Percentiles rank a stretch among this genome's conserved stretches.
These are phyloP conservation scores for Scaptomyza reducta DNA, from an alignment of 2,888 invertebrate species.

Conservation along the genomic window DNA sequence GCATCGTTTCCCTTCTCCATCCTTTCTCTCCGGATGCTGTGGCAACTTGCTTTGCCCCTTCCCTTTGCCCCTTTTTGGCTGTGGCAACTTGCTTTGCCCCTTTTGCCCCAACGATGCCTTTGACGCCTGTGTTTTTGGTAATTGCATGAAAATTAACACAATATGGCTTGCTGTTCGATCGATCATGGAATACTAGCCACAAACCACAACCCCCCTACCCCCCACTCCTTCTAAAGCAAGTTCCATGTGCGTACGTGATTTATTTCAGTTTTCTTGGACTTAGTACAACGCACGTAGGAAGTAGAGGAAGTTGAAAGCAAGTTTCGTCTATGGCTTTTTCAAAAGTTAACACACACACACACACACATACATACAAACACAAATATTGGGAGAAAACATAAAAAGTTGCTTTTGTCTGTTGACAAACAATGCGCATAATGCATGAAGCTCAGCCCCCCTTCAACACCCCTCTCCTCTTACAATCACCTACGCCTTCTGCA, in stretches of 20 bases:
- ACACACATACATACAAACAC: conserved; percentile 14
- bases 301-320: conserved; percentile 16
- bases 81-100: conserved; percentile 22
- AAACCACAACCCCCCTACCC: no score
- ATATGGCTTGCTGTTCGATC: conserved; percentile 4
- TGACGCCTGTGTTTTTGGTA: conserved; percentile 26
- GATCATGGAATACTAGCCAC: no score
- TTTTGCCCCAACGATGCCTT: neutral
- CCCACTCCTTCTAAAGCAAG: neutral
- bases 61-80: neutral
- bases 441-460: conserved; percentile 46
- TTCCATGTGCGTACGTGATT: conserved; percentile 51
- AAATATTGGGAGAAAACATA: conserved; percentile 41
- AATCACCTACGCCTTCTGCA: conserved; percentile 30
- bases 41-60: conserved; percentile 20
- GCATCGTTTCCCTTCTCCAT: neutral
- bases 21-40: neutral
- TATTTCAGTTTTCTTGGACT: conserved; percentile 30
- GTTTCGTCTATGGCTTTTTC: conserved; percentile 42
- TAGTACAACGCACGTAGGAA: neutral
- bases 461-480: neutral
- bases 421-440: conserved; percentile 77
- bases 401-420: conserved; percentile 78
- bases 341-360: conserved; percentile 47
- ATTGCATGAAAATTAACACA: conserved; percentile 43